Evolutionary conservation across 1,140 invertebrate species (phyloP).

Genomic region (Agraylea sexmaculata): DNA sequence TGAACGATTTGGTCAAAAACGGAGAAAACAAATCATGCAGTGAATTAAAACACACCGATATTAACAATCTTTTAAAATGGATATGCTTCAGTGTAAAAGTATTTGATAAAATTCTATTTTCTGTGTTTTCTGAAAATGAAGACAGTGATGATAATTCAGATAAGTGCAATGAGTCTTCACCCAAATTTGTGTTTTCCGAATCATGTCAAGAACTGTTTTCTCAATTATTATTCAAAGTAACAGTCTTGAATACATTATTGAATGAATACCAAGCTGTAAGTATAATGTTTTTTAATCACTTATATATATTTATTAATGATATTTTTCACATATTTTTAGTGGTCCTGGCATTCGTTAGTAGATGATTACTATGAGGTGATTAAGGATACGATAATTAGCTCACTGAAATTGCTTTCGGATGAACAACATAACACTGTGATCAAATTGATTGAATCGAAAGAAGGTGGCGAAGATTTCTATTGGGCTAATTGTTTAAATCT

Average conservation of each 20-base stretch:
- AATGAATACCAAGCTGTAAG: slow-evolving; percentile 19
- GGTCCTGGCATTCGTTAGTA: slow-evolving; percentile 14
- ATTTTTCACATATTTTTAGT: slow-evolving; percentile 16
- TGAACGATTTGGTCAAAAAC: slow-evolving; percentile 11
- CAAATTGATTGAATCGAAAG: slow-evolving; percentile 8
- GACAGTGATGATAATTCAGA: slow-evolving; percentile 9
- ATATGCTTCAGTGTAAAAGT: slow-evolving; percentile 13
- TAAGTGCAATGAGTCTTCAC: not conserved
- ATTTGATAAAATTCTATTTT: slow-evolving; percentile 11
- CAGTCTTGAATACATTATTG: slow-evolving; percentile 15
- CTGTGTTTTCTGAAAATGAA: slow-evolving; percentile 3
- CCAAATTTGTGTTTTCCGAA: slow-evolving; percentile 2
- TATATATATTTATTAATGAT: slow-evolving; percentile 8
- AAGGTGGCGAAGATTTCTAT: slow-evolving; percentile 14
- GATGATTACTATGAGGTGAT: slow-evolving; percentile 11
- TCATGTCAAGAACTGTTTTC: slow-evolving; percentile 11
- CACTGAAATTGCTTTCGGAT: slow-evolving; percentile 9
- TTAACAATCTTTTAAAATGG: slow-evolving; percentile 14
- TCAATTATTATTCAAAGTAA: slow-evolving; percentile 10
- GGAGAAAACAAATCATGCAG: slow-evolving; percentile 4
- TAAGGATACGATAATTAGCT: slow-evolving; percentile 2
- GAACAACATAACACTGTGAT: slow-evolving; percentile 10
- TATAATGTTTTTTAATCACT: slow-evolving; percentile 2
- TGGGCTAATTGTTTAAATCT: slow-evolving; percentile 16
- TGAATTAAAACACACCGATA: slow-evolving; percentile 11